Evolutionary conservation across 2,113 vertebrate species (phyloP).

Genomic region (Lepidothrix coronata): DNA sequence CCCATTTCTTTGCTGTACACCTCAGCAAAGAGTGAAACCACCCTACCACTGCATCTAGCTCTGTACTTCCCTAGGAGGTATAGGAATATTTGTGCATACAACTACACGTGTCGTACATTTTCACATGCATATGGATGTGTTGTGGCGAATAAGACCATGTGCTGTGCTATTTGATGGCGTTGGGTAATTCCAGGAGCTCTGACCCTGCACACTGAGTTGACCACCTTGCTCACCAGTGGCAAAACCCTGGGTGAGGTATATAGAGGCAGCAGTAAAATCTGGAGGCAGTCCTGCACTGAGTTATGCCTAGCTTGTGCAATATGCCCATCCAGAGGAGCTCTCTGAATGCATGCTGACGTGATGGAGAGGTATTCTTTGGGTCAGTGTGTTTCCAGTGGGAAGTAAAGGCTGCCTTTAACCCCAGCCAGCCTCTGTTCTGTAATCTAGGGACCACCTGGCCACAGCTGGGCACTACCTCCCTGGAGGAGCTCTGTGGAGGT

Average conservation of each 20-base stretch:
- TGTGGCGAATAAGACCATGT: accelerated
- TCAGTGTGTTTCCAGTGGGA: background rate
- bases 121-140: accelerated
- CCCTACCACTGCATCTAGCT: background rate
- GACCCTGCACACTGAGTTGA: background rate
- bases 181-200: background rate
- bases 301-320: accelerated
- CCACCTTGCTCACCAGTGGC: background rate
- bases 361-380: background rate
- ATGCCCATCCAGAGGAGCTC: accelerated
- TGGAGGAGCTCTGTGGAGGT: background rate
- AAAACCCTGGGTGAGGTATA: background rate
- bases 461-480: background rate
- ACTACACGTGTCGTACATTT: background rate
- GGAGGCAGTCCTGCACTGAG: background rate
- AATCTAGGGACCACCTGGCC: background rate
- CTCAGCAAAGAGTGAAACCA: background rate
- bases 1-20: background rate
- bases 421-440: background rate
- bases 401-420: background rate
- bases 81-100: background rate
- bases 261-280: background rate
- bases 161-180: accelerated
- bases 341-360: accelerated
- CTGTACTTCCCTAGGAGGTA: background rate